These are phyloP conservation scores for Lampris incognitus DNA, from an alignment of 2,113 vertebrate species.

Conservation along the genomic window DNA sequence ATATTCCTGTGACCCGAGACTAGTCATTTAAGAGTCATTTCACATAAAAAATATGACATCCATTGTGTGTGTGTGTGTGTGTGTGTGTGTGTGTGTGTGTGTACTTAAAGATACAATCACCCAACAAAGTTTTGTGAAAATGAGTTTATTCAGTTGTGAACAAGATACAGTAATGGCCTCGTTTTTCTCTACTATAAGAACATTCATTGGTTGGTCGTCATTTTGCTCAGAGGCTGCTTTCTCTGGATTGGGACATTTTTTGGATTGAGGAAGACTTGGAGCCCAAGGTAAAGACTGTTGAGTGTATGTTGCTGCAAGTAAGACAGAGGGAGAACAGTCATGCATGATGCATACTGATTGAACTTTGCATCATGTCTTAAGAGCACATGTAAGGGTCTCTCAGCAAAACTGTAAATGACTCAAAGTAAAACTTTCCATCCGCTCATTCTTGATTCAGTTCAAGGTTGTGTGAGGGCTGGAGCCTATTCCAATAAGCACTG, in stretches of 20 bases:
- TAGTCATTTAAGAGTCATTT: too few relatives aligned
- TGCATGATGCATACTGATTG: background rate
- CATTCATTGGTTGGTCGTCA: background rate
- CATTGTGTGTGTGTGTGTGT: too few relatives aligned
- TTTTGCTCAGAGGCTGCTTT: background rate
- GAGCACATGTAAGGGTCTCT: background rate
- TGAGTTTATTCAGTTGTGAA: background rate
- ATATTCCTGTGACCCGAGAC: too few relatives aligned
- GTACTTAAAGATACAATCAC: background rate
- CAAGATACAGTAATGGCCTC: background rate
- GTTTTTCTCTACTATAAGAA: background rate
- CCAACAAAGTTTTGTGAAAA: background rate
- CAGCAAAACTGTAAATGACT: background rate
- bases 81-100: too few relatives aligned
- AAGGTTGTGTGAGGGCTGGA: too few relatives aligned
- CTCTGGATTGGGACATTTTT: background rate
- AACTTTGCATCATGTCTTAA: background rate
- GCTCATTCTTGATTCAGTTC: too few relatives aligned
- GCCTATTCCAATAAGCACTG: too few relatives aligned
- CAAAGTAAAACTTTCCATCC: background rate
- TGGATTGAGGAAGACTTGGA: background rate
- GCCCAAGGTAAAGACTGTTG: background rate
- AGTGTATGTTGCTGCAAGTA: background rate
- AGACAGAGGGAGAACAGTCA: background rate
- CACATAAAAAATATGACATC: too few relatives aligned